Conservation (phyloP, 2,888 invertebrate genomes). For the Drosophila paranaensis region DNA sequence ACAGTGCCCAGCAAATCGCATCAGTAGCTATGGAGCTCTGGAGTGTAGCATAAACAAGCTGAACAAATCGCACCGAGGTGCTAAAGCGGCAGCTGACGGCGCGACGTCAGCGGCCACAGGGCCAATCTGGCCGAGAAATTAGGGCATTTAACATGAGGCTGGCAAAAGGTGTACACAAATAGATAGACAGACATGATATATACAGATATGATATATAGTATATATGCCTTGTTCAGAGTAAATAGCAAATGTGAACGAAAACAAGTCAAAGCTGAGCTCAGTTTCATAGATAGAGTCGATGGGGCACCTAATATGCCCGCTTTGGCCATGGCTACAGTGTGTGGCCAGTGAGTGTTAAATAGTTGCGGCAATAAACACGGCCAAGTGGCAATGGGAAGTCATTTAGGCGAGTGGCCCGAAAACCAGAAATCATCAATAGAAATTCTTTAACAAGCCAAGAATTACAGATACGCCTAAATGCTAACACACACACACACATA, state of each 20-base stretch:
- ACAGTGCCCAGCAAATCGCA: slow-evolving; percentile 1
- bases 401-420: slow-evolving; percentile 17
- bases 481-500: neutral
- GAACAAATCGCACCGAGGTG: slow-evolving; percentile 61
- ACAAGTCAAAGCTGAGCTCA: neutral
- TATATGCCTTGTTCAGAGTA: neutral
- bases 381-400: slow-evolving; percentile 17
- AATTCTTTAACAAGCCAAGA: slow-evolving; percentile 46
- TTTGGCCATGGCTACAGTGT: neutral
- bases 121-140: slow-evolving; percentile 54
- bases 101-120: neutral
- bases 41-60: slow-evolving; percentile 35
- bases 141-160: slow-evolving; percentile 77
- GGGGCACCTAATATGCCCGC: neutral
- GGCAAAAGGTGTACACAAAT: slow-evolving; percentile 25
- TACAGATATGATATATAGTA: neutral
- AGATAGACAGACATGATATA: neutral
- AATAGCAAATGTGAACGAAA: neutral
- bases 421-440: slow-evolving; percentile 52
- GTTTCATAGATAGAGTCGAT: neutral
- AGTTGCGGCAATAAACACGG: slow-evolving; percentile 44
- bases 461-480: slow-evolving; percentile 8
- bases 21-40: neutral
- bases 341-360: slow-evolving; percentile 36
- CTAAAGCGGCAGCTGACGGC: slow-evolving; percentile 39